Evolutionary conservation across 2,113 vertebrate genomes (phyloP).

Genomic region (Oxygymnocypris stewartii): DNA sequence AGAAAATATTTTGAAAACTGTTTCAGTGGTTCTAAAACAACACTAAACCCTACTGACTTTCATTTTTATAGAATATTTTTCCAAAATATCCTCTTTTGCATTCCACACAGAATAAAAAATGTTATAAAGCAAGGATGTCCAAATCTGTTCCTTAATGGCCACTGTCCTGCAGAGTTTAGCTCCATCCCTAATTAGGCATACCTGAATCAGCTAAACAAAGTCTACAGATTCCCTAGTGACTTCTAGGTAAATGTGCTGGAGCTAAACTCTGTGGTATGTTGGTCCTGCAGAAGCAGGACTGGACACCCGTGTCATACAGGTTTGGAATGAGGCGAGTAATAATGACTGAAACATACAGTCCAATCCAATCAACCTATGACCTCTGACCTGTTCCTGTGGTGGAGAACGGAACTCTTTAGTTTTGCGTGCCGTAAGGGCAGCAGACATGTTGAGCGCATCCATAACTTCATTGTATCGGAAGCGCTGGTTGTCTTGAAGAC

Average conservation of each 20-base stretch:
- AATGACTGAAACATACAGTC: neutral
- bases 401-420: constrained; percentile 93
- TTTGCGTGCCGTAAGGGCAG: constrained; percentile 91
- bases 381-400: constrained; percentile 90
- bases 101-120: neutral
- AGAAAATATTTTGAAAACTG: neutral
- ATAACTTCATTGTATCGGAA: constrained; percentile 93
- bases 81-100: neutral
- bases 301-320: too few relatives aligned
- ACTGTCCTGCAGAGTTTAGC: too few relatives aligned
- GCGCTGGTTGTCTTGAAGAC: constrained; percentile 91
- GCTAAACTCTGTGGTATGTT: too few relatives aligned
- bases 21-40: neutral
- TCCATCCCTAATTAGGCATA: too few relatives aligned
- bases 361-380: constrained; percentile 64
- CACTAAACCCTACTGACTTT: neutral
- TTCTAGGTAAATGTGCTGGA: too few relatives aligned
- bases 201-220: too few relatives aligned
- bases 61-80: neutral
- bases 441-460: constrained; percentile 97
- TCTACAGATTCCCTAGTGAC: too few relatives aligned
- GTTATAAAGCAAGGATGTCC: neutral
- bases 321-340: neutral
- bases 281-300: too few relatives aligned
- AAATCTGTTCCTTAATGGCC: too few relatives aligned